Conservation (phyloP, 1,140 invertebrate species). For the Spodoptera litura region DNA sequence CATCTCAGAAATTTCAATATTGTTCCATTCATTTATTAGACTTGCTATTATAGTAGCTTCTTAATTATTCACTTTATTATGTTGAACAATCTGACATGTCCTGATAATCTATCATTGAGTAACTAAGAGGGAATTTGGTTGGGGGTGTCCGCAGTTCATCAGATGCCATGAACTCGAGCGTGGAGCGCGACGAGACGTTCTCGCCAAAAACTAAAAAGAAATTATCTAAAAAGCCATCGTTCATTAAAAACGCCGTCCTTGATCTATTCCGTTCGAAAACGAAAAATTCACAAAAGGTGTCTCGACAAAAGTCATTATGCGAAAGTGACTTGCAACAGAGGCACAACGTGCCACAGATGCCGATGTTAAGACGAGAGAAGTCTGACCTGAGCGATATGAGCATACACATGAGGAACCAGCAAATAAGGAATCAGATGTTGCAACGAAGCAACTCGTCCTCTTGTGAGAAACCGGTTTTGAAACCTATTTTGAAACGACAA, state of each 20-base stretch:
- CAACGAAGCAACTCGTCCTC: slow-evolving; percentile 85
- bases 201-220: slow-evolving; percentile 86
- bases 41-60: not conserved
- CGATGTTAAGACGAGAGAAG: slow-evolving; percentile 81
- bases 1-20: slow-evolving; percentile 75
- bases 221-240: slow-evolving; percentile 86
- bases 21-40: slow-evolving; percentile 50
- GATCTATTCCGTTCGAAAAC: slow-evolving; percentile 86
- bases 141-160: slow-evolving; percentile 85
- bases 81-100: slow-evolving; percentile 75
- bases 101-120: slow-evolving; percentile 73
- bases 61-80: slow-evolving; percentile 46
- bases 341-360: slow-evolving; percentile 65
- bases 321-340: slow-evolving; percentile 82
- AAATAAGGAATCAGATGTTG: slow-evolving; percentile 82
- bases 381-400: slow-evolving; percentile 78
- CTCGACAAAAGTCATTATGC: slow-evolving; percentile 83
- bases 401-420: slow-evolving; percentile 75
- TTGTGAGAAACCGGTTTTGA: slow-evolving; percentile 81
- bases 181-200: slow-evolving; percentile 82
- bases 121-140: slow-evolving; percentile 85
- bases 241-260: slow-evolving; percentile 85
- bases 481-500: slow-evolving; percentile 84
- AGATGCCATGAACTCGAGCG: slow-evolving; percentile 82
- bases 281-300: slow-evolving; percentile 83